These are phyloP conservation scores for Tribolium freemani DNA, from an alignment of 2,888 invertebrate genomes.

Conservation along the genomic window DNA sequence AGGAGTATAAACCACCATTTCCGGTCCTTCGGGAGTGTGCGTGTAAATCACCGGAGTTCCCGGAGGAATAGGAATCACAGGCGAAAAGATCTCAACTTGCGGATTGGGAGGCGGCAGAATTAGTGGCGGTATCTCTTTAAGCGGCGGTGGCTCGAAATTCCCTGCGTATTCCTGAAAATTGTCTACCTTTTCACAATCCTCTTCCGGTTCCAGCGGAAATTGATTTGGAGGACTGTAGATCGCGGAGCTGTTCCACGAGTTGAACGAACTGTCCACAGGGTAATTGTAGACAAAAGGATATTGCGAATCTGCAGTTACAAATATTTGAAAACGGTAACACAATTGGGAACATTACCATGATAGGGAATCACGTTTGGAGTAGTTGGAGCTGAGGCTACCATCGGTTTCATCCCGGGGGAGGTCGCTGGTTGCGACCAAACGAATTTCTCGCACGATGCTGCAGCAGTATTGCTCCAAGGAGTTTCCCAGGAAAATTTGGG, in stretches of 20 bases:
- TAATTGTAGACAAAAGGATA: constrained; percentile 56
- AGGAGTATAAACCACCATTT: constrained; percentile 55
- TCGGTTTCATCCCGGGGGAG: constrained; percentile 53
- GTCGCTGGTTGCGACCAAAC: constrained; percentile 52
- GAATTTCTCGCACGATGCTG: constrained; percentile 46
- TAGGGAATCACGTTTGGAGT: constrained; percentile 58
- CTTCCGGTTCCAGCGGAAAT: constrained; percentile 11
- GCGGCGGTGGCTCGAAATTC: not conserved
- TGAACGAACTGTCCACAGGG: constrained; percentile 50
- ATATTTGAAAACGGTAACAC: no score
- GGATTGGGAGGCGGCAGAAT: constrained; percentile 44
- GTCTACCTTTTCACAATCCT: constrained; percentile 1
- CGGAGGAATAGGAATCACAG: constrained; percentile 50
- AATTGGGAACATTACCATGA: constrained; percentile 50
- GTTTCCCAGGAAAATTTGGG: constrained; percentile 45
- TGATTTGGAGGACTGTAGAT: constrained; percentile 6
- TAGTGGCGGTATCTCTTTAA: constrained; percentile 37
- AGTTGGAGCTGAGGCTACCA: constrained; percentile 59
- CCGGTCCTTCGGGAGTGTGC: constrained; percentile 50
- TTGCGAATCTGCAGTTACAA: constrained; percentile 48
- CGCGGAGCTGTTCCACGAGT: constrained; percentile 39
- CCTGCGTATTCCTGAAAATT: constrained; percentile 2
- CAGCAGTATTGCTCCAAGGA: constrained; percentile 49
- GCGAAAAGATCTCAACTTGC: constrained; percentile 54
- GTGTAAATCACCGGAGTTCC: constrained; percentile 55